phyloP scores from a whole-genome alignment of 2,888 invertebrate genomes.

The Xylocampa areola region DNA sequence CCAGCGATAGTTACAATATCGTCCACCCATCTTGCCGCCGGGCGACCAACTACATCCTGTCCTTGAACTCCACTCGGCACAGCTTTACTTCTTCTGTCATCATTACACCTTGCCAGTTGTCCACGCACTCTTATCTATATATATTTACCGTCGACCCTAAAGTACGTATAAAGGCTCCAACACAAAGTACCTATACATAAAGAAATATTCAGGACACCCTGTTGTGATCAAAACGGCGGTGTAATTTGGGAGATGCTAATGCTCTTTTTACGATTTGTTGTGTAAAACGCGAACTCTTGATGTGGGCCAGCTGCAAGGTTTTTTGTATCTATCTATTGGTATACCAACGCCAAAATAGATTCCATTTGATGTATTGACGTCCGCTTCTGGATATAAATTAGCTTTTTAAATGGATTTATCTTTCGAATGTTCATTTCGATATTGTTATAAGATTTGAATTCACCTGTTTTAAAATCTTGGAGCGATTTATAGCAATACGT shows the following conservation, averaged over 20 bases:
- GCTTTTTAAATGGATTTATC: constrained; percentile 49
- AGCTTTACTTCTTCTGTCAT: too few relatives aligned
- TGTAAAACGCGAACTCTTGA: constrained; percentile 74
- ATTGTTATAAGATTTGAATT: constrained; percentile 12
- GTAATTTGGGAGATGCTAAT: constrained; percentile 74
- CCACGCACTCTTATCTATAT: constrained; percentile 23
- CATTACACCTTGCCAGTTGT: too few relatives aligned
- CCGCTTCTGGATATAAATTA: constrained; percentile 43
- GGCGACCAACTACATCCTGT: too few relatives aligned
- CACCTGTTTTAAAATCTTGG: neutral
- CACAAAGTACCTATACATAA: constrained; percentile 24
- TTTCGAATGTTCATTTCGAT: constrained; percentile 5
- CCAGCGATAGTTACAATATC: too few relatives aligned
- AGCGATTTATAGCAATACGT: neutral
- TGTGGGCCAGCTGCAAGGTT: constrained; percentile 69
- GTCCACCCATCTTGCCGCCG: too few relatives aligned
- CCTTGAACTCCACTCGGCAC: too few relatives aligned
- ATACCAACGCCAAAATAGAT: constrained; percentile 50
- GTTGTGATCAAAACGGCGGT: constrained; percentile 62
- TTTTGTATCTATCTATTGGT: constrained; percentile 47
- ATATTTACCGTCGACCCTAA: constrained; percentile 20
- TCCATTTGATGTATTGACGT: constrained; percentile 58
- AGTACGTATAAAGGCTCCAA: constrained; percentile 10
- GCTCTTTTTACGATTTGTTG: constrained; percentile 80
- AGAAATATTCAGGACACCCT: constrained; percentile 63